Conservation (phyloP, 2,888 invertebrate genomes). For the Minunthozetes semirufus region DNA sequence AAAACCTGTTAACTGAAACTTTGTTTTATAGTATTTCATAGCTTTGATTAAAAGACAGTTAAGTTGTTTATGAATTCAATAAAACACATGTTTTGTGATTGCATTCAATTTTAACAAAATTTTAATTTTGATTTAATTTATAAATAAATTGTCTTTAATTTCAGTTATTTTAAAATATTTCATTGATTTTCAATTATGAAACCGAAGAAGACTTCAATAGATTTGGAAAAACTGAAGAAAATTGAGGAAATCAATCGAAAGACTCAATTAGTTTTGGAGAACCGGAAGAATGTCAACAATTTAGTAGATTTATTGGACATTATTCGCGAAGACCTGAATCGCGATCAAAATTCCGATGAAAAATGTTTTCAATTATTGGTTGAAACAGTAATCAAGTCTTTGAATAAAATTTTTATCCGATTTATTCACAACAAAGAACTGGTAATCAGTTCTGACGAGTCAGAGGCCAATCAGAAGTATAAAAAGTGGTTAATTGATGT, state of each 20-base stretch:
- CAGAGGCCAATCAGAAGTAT: not conserved
- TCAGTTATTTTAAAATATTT: no score
- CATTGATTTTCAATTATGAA: not conserved
- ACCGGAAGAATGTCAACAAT: slow-evolving; percentile 7
- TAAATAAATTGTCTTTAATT: no score
- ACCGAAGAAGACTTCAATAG: not conserved
- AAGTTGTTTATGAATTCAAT: not conserved
- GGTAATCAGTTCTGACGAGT: slow-evolving; percentile 13
- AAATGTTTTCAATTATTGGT: not conserved
- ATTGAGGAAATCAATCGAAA: not conserved
- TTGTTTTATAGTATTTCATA: not conserved
- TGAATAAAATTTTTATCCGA: slow-evolving; percentile 33
- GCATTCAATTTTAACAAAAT: no score
- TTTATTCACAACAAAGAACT: slow-evolving; percentile 34
- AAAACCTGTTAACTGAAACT: not conserved
- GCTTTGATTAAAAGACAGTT: not conserved
- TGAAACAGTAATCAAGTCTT: slow-evolving; percentile 27
- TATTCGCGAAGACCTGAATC: not conserved
- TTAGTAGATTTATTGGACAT: not conserved
- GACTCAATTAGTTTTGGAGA: not conserved
- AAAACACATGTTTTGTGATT: not conserved
- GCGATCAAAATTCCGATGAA: not conserved
- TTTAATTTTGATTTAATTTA: no score
- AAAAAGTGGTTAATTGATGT: slow-evolving; percentile 19
- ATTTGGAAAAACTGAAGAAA: not conserved